Evolutionary conservation across 2,888 invertebrate species (phyloP).

Genomic region (Nemotelus pantherinus): DNA sequence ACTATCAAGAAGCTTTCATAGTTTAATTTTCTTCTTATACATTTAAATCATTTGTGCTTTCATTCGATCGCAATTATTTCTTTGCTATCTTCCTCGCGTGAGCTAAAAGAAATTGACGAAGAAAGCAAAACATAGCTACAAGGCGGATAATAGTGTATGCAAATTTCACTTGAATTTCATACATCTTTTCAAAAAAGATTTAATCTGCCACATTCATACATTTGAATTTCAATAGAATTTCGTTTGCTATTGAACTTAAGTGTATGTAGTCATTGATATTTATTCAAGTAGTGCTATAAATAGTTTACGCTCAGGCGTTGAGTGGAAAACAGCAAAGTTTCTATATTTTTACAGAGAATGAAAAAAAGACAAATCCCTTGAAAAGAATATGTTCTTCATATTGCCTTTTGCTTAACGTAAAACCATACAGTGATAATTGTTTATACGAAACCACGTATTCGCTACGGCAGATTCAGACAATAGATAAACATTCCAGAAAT

Average conservation of each 20-base stretch:
- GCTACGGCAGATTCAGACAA: background rate
- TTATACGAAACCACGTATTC: too few species aligned
- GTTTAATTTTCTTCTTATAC: too few species aligned
- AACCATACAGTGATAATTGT: too few species aligned
- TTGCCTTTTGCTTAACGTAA: too few species aligned
- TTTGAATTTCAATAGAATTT: slow-evolving; percentile 21
- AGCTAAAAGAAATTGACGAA: too few species aligned
- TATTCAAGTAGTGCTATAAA: slow-evolving; percentile 19
- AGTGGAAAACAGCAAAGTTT: background rate
- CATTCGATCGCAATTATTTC: too few species aligned
- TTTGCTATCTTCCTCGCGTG: too few species aligned
- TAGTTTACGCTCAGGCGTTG: background rate
- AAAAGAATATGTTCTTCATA: background rate
- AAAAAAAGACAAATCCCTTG: background rate
- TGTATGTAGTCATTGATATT: slow-evolving; percentile 16
- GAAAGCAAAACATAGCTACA: too few species aligned
- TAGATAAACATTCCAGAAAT: background rate
- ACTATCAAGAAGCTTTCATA: too few species aligned
- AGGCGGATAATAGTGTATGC: too few species aligned
- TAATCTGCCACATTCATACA: background rate
- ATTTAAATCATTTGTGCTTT: too few species aligned
- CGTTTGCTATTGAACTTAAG: slow-evolving; percentile 9
- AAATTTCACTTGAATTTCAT: too few species aligned
- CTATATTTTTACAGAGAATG: background rate
- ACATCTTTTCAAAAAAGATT: background rate